Percentiles rank a stretch among this genome's conserved stretches.
phyloP scores from a whole-genome alignment of 2,797 vertebrate species.

The Gouania willdenowi region DNA sequence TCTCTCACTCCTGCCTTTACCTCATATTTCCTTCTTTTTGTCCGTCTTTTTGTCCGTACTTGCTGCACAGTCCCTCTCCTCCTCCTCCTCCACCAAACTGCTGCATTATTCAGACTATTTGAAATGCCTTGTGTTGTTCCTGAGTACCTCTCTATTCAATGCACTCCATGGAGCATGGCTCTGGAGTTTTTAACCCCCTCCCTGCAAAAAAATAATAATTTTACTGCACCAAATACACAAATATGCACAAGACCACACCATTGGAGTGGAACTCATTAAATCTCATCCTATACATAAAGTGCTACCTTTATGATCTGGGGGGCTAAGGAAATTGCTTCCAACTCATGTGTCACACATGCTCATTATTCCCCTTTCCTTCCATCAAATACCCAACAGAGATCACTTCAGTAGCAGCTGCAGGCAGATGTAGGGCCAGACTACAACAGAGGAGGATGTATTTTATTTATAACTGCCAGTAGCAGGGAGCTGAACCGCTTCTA shows the following conservation, averaged over 20 bases:
- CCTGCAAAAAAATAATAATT: background rate
- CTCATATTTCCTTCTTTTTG: slow-evolving; percentile 1
- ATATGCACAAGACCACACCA: background rate
- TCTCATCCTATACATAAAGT: background rate
- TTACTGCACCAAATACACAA: slow-evolving; percentile 1
- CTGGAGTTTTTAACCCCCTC: slow-evolving; percentile 25
- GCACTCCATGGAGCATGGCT: slow-evolving; percentile 29
- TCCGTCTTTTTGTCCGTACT: background rate
- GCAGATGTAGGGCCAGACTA: slow-evolving; percentile 26
- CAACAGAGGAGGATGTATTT: slow-evolving; percentile 44
- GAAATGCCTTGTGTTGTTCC: slow-evolving; percentile 47
- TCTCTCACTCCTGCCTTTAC: background rate
- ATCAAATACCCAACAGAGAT: slow-evolving; percentile 34
- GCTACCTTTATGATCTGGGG: slow-evolving; percentile 3
- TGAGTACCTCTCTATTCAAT: slow-evolving; percentile 38
- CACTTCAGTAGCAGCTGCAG: slow-evolving; percentile 29
- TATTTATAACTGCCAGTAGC: slow-evolving; percentile 51
- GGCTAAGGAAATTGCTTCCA: background rate
- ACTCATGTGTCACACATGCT: slow-evolving; percentile 2
- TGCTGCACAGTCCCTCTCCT: background rate
- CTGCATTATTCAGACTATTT: slow-evolving; percentile 69
- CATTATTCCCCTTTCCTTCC: background rate
- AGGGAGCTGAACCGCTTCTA: slow-evolving; percentile 26
- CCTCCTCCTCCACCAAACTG: slow-evolving; percentile 12
- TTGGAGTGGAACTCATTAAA: background rate